phyloP scores from a whole-genome alignment of 2,113 vertebrate genomes.

The Kryptolebias marmoratus region DNA sequence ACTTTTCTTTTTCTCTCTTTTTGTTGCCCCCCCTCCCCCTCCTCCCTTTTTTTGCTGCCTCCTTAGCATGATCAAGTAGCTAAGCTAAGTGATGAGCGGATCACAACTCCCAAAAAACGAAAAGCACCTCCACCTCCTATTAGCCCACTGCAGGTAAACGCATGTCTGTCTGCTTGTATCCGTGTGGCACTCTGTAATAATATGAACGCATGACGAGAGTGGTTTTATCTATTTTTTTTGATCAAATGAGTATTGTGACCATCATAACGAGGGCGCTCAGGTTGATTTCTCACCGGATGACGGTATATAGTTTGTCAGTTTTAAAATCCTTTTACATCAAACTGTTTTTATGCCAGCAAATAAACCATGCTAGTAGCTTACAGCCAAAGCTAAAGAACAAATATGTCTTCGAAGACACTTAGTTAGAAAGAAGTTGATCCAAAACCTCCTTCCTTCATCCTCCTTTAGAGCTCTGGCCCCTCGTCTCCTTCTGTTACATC shows the following conservation, averaged over 20 bases:
- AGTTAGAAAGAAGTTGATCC: not conserved
- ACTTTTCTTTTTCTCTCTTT: slow-evolving; percentile 48
- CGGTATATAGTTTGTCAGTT: no score
- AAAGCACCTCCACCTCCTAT: slow-evolving; percentile 98
- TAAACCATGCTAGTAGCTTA: not conserved
- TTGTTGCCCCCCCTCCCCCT: slow-evolving; percentile 31
- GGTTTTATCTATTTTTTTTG: not conserved
- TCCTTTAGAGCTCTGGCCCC: slow-evolving; percentile 61
- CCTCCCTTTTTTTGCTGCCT: slow-evolving; percentile 80
- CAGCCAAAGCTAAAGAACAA: not conserved
- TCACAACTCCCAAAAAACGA: slow-evolving; percentile 99
- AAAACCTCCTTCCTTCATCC: not conserved
- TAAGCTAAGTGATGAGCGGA: slow-evolving; percentile 97
- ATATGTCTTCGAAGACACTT: not conserved
- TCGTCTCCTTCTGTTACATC: slow-evolving; percentile 67
- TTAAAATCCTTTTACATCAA: not conserved
- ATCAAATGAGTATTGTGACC: slow-evolving; percentile 3
- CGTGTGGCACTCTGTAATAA: slow-evolving; percentile 34
- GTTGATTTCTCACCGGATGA: slow-evolving; percentile 1
- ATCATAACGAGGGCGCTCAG: not conserved
- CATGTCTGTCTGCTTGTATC: slow-evolving; percentile 49
- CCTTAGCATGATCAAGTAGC: slow-evolving; percentile 95
- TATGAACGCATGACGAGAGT: slow-evolving; percentile 37
- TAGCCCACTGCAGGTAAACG: slow-evolving; percentile 95
- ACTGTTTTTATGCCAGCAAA: not conserved